Percentiles rank a stretch among this genome's conserved stretches.
These are phyloP conservation scores for Aphrocallistes beatrix DNA, from an alignment of 37 sponge, comb jelly and placozoan species.

Conservation along the genomic window DNA sequence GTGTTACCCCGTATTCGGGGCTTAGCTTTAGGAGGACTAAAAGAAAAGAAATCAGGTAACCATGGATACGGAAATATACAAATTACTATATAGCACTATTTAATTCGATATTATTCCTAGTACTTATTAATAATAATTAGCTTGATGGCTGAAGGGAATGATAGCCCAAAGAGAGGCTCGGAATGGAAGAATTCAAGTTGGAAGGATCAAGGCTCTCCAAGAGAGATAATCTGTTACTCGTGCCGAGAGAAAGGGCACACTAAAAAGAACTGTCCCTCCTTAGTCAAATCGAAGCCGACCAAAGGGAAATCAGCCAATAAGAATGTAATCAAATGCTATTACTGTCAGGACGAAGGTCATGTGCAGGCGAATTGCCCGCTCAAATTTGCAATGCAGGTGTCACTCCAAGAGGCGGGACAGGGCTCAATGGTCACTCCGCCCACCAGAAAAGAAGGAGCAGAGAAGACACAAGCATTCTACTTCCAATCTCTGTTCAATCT, in stretches of 20 bases:
- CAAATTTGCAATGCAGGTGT: constrained; percentile 23
- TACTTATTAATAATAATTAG: no score
- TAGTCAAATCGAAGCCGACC: neutral
- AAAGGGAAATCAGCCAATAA: neutral
- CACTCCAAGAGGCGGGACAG: constrained; percentile 18
- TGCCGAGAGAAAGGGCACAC: constrained; percentile 18
- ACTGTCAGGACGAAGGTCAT: constrained; percentile 45
- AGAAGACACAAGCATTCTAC: neutral
- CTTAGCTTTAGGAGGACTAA: neutral
- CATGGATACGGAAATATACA: neutral
- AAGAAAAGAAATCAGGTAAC: neutral
- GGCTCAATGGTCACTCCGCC: neutral
- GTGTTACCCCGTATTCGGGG: neutral
- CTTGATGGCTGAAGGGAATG: neutral
- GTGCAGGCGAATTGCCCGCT: constrained; percentile 37
- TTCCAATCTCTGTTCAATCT: neutral
- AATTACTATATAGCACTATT: no score
- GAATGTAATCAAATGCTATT: constrained; percentile 21
- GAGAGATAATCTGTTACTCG: neutral
- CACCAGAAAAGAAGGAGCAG: neutral
- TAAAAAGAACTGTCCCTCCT: neutral
- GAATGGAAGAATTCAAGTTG: neutral
- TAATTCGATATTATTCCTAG: no score
- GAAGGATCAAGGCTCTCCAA: neutral
- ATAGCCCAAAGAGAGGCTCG: neutral